These are phyloP conservation scores for Poeciliopsis retropinna DNA, from an alignment of 2,113 vertebrate genomes.

Conservation along the genomic window DNA sequence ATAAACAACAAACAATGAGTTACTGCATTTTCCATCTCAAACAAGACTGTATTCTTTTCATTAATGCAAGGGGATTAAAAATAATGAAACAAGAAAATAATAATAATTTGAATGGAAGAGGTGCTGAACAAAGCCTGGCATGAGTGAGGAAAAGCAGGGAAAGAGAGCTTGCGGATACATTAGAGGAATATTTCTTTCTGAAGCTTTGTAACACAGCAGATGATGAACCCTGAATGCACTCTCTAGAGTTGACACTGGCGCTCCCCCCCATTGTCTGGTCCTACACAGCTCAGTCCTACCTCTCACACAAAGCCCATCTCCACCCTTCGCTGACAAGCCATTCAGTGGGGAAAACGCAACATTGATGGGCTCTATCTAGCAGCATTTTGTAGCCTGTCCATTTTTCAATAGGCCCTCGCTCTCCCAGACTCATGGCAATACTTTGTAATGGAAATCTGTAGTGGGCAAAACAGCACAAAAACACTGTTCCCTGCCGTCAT, in stretches of 20 bases:
- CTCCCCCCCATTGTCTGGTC: conserved; percentile 66
- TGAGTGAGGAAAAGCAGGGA: conserved; percentile 31
- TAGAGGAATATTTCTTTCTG: conserved; percentile 49
- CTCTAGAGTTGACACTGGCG: conserved; percentile 53
- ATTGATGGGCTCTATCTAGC: conserved; percentile 71
- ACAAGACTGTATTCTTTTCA: conserved; percentile 33
- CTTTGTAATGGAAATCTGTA: conserved; percentile 80
- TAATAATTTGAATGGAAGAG: conserved; percentile 38
- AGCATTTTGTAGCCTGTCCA: conserved; percentile 72
- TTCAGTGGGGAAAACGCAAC: conserved; percentile 63
- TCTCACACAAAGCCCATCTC: conserved; percentile 64
- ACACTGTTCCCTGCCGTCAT: conserved; percentile 75
- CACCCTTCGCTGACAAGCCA: conserved; percentile 64
- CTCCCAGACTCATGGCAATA: conserved; percentile 71
- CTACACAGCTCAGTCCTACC: conserved; percentile 50
- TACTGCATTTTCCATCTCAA: too few relatives aligned
- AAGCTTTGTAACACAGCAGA: conserved; percentile 54
- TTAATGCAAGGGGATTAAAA: conserved; percentile 26
- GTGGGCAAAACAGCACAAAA: conserved; percentile 71
- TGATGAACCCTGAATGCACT: conserved; percentile 75
- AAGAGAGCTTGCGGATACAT: conserved; percentile 46
- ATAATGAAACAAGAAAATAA: conserved; percentile 21
- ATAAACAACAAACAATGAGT: conserved; percentile 33
- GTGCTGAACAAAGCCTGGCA: conserved; percentile 57
- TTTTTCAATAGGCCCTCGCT: conserved; percentile 65